Evolutionary conservation across 2,113 vertebrate species (phyloP), one percentile per base, ranked within the genome.

Genomic region (Nettapus auritus): DNA sequence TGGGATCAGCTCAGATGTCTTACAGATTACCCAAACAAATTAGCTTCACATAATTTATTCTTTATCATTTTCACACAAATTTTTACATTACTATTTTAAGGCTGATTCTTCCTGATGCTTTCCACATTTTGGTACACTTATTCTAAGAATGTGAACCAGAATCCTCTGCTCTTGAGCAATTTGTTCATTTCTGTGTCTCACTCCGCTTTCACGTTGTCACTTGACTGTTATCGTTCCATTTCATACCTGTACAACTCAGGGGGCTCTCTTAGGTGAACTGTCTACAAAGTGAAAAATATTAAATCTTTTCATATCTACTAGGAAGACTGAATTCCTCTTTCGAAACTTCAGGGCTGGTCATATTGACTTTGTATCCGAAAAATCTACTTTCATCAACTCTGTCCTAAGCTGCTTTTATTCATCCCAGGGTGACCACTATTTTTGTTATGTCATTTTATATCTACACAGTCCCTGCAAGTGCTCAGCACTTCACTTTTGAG

Each of bases 361-460:
- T 71, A 59, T 1, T 86, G 60, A 55, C 62, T 87, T 82, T 40
- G 28, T 36, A 52, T 75, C 83, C 73, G 69, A 82, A 91, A 95
- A 85, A 77, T 23, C 57, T 89, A 36, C 46, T 88, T 86, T 38
- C 64, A 90, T 63, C 82, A 89, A 44, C 56, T 78, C 25, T 76
- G 48, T 88, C 57, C 50, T 88, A 76, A 79, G 36, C 57, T 79
- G 93, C 53, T 55, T 82, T 50, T 67, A 73, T 55, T 64, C 0
- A 0, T 94, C 67, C 60, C 81, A 77, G 33, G 34, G 40, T 44
- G 74, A 92, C n/a, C 13, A 56, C 77, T 93, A 66, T 67, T 87
- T 95, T 82, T 92, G 57, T 85, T 53, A 60, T 31, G 74, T 69
- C 28, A 76, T 96, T 95, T 95, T 69, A 15, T 36, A 86, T 68